Conservation (phyloP, 2,888 invertebrate genomes). For the Eristalis intricaria region DNA sequence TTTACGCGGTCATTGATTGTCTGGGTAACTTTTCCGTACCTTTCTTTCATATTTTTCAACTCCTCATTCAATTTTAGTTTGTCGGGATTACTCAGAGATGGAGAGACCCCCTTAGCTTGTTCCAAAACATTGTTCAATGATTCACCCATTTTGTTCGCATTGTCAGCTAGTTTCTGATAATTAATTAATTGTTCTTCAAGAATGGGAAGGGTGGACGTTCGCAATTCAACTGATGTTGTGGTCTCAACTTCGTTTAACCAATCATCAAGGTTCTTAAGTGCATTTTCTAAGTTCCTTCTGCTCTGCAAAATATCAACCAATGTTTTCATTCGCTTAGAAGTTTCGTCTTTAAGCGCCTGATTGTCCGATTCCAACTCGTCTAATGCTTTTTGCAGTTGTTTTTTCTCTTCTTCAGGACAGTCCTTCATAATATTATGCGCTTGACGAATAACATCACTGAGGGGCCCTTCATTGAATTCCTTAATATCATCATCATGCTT, state of each 20-base stretch:
- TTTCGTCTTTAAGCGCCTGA: conserved; percentile 87
- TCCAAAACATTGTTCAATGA: conserved; percentile 89
- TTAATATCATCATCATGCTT: conserved; percentile 89
- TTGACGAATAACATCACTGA: conserved; percentile 89
- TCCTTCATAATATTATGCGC: conserved; percentile 90
- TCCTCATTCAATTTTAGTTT: conserved; percentile 91
- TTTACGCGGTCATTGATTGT: conserved; percentile 89
- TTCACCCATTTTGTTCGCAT: conserved; percentile 87
- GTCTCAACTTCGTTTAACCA: conserved; percentile 97
- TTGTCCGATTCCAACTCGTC: conserved; percentile 88
- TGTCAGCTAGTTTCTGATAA: conserved; percentile 89
- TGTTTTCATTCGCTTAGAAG: conserved; percentile 87
- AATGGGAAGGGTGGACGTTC: conserved; percentile 90
- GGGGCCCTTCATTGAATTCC: conserved; percentile 88
- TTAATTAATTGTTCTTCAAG: conserved; percentile 94
- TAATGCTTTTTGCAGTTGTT: conserved; percentile 85
- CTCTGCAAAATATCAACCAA: conserved; percentile 88
- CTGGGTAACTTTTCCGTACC: conserved; percentile 88
- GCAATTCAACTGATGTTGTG: conserved; percentile 90
- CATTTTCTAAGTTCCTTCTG: conserved; percentile 90
- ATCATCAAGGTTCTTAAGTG: conserved; percentile 89
- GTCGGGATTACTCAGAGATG: conserved; percentile 92
- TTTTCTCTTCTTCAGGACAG: conserved; percentile 88
- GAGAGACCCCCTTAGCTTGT: conserved; percentile 90
- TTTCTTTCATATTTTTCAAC: conserved; percentile 89